Conservation (phyloP, 2,113 vertebrate genomes). For the human region GRCh38 chr2:218834501-218835000, state of each 20-base stretch:
- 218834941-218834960: constrained; percentile 39
- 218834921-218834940: constrained; percentile 31
- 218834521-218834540: neutral
- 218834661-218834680: neutral
- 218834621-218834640: neutral
- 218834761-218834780: neutral
- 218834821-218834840: neutral
- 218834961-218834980: constrained; percentile 44
- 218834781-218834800: neutral
- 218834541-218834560: neutral
- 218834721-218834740: neutral
- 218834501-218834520: constrained; percentile 48
- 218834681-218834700: neutral
- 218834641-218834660: neutral
- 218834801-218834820: neutral
- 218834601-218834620: neutral
- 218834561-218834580: neutral
- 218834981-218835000: constrained; percentile 62
- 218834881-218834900: neutral
- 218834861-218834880: neutral
- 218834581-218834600: neutral
- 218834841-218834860: neutral
- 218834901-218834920: neutral
- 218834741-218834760: neutral
- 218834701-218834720: neutral